Base-by-base conservation (phyloP, 2,113 vertebrate species). In the Arizona elegans region DNA sequence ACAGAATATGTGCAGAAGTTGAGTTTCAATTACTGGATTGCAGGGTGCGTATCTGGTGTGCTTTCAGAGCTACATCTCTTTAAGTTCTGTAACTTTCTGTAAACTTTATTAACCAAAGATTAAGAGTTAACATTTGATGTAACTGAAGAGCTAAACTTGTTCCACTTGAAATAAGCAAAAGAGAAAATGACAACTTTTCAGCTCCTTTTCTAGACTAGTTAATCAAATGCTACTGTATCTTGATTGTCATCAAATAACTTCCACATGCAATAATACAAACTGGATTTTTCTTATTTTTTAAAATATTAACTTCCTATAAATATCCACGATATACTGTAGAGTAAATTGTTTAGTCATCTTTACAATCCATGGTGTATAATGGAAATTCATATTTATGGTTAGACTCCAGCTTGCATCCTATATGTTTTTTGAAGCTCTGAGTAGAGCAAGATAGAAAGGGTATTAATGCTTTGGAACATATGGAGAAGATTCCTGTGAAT, bases 41-140 rank as follows among this genome's bases (percentile, higher is more conserved):
- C 23, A 54, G 21, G 5, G 29, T 50, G 50, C 23, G 53, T 55
- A 43, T n/a, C 89, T 87, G 2, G 0, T 38, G 92, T 92, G 93
- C 91, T 94, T 88, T 52, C 93, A 70, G 92, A 85, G 88, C 3
- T 94, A 43, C 88, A 92, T 90, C 59, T 47, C 70, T 85, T 95
- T 95, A 90, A 94, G 95, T 95, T 94, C 11, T 95, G 85, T 59
- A 94, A 96, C 91, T 85, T 21, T 94, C 11, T 95, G 85, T 59
- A 94, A 96, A 90, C 75, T 21, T 0, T 56, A 13, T 95, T 94
- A 93, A 90, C 43, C 93, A 94, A 94, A 90, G 62, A 0, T 0
- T 91, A 87, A 38, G 1, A 92, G 92, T 94, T 86, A 56, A 86
- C 52, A 43, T 33, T 65, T 90, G 89, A 93, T 91, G 94, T 17